A percentile compares a stretch with the other conserved stretches of the same genome.
Conservation (phyloP, 2,797 vertebrate species). For the Lacerta agilis region DNA sequence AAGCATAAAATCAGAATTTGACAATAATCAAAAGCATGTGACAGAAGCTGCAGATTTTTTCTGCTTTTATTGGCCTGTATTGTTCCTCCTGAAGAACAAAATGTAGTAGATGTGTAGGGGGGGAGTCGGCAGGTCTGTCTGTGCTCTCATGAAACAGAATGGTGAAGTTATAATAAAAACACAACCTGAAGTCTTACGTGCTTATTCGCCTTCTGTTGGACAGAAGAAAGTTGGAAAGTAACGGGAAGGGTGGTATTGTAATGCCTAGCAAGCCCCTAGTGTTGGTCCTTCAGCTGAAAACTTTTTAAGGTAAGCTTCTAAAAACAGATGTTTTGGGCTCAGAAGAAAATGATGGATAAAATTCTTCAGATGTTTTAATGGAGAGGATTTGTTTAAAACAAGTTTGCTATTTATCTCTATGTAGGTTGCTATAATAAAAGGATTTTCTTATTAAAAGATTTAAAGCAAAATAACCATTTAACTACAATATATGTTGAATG, state of each 20-base stretch:
- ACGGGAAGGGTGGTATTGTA: conserved; percentile 53
- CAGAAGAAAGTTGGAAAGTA: conserved; percentile 72
- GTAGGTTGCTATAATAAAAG: conserved; percentile 84
- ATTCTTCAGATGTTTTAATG: conserved; percentile 78
- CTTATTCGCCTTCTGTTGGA: conserved; percentile 77
- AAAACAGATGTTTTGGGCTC: conserved; percentile 56
- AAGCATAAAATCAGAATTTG: conserved; percentile 78
- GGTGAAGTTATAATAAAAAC: conserved; percentile 62
- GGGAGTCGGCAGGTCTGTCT: conserved; percentile 77
- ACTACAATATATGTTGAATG: conserved; percentile 82
- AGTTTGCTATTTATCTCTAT: conserved; percentile 84
- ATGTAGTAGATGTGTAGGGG: conserved; percentile 79
- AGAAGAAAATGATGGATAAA: conserved; percentile 73
- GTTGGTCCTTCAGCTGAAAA: conserved; percentile 73
- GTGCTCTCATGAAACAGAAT: conserved; percentile 68
- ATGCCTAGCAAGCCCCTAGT: conserved; percentile 65
- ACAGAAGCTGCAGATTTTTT: conserved; percentile 78
- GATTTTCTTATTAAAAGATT: conserved; percentile 82
- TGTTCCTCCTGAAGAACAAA: conserved; percentile 79
- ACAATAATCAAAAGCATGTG: conserved; percentile 77
- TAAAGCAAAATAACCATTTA: conserved; percentile 85
- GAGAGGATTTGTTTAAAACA: conserved; percentile 79
- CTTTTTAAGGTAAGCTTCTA: conserved; percentile 56
- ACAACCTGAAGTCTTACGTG: conserved; percentile 68
- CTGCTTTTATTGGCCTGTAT: conserved; percentile 80